Evolutionary conservation across 2,888 invertebrate genomes (phyloP).

Genomic region (Eupsilia transversa): DNA sequence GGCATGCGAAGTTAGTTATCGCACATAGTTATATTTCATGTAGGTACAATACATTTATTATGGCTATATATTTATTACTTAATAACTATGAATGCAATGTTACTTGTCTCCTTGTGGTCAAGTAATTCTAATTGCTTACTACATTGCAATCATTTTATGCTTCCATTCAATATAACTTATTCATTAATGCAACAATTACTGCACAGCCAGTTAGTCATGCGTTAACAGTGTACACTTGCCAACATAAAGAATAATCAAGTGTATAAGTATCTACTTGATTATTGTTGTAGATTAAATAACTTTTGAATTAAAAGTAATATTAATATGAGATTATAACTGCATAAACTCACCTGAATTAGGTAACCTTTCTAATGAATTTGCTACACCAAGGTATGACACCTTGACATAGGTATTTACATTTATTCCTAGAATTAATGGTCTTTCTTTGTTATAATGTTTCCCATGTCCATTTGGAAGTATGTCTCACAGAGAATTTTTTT

Average conservation of each 20-base stretch:
- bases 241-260: conserved; percentile 48
- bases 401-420: background rate
- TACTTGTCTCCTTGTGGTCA: conserved; percentile 32
- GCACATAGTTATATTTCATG: background rate
- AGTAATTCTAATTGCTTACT: conserved; percentile 35
- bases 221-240: conserved; percentile 67
- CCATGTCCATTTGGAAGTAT: background rate
- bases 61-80: background rate
- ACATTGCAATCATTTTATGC: conserved; percentile 48
- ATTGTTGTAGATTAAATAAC: conserved; percentile 2
- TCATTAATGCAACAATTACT: conserved; percentile 70
- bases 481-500: background rate
- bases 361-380: conserved; percentile 8
- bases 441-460: background rate
- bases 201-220: conserved; percentile 68
- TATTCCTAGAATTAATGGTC: background rate
- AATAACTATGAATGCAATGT: conserved; percentile 20
- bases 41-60: background rate
- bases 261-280: no score
- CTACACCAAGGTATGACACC: background rate
- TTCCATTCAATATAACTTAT: conserved; percentile 63
- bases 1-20: background rate
- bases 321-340: background rate
- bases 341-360: background rate
- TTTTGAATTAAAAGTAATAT: background rate